Base-by-base conservation (phyloP, 2,888 invertebrate genomes). In the Caradrina kadenii region DNA sequence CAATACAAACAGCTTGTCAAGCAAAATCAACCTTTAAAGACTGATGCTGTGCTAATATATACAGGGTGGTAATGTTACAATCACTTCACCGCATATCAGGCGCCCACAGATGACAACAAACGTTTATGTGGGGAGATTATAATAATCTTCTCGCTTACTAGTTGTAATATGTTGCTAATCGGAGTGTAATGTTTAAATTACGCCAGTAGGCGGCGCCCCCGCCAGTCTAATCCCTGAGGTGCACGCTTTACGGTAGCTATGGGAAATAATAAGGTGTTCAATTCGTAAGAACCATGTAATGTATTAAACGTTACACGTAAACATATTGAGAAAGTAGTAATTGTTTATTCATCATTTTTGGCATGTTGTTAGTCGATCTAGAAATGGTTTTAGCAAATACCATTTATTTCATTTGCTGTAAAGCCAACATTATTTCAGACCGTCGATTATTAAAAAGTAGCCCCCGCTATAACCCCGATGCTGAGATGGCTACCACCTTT, bases 131-230 rank as follows among this genome's bases (percentile, higher is more conserved):
- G 45, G 13, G 13, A 52, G 61, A 70, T 77, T 56, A 78, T 72
- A 71, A 74, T 78, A 74, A 78, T 64, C 77, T 63, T 50, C 63
- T 74, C 52, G 50, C 73, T 72, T 78, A 74, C 63, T 63, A 77
- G 73, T 74, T 71, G 45, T 77, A 77, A 70, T 52, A 55, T 55
- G 78, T 71, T 71, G 63, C 45, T 74, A 74, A 77, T 71, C 63
- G 59, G 45, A 63, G 17, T 48, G 63, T 71, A 55, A 63, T 60
- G 63, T 63, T 77, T 48, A 74, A 60, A 74, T 69, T 61, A 76
- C 54, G 45, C 49, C 15, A 39, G 50, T 21, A 69, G 68, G 45
- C n/a, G 35, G 55, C 35, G 69, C 58, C 75, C 49, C 45, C 67
- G 11, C 1, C 52, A 17, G 53, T 55, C 15, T 70, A 52, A 77